phyloP scores from a whole-genome alignment of 1,140 invertebrate genomes.

The Onthophagus taurus region DNA sequence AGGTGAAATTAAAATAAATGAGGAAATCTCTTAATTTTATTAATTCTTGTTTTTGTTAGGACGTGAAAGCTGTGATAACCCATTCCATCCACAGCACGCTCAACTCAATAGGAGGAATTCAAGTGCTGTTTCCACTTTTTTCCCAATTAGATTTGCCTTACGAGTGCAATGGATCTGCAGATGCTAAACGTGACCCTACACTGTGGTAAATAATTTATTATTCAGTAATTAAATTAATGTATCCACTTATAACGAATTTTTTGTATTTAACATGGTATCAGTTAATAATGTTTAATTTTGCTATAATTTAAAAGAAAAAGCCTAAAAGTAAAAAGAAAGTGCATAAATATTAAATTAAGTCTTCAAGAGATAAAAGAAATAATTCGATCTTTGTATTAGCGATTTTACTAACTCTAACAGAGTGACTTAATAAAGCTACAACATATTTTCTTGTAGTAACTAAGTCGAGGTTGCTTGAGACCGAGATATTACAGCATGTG shows the following conservation, averaged over 20 bases:
- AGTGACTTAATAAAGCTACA: no score
- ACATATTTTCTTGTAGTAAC: no score
- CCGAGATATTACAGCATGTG: no score
- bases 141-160: constrained; percentile 92
- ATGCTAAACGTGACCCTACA: constrained; percentile 74
- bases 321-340: no score
- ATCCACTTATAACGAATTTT: background rate
- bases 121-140: constrained; percentile 96
- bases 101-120: constrained; percentile 97
- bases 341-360: no score
- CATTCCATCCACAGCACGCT: constrained; percentile 98
- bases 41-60: constrained; percentile 51
- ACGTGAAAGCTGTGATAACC: constrained; percentile 97
- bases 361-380: no score
- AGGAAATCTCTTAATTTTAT: background rate
- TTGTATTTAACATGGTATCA: no score
- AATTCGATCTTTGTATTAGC: no score
- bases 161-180: constrained; percentile 59
- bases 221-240: constrained; percentile 2
- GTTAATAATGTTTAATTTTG: no score
- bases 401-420: no score
- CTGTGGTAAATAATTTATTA: constrained; percentile 56
- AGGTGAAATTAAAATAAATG: constrained; percentile 55
- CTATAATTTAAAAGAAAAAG: no score
- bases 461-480: no score